Conservation (phyloP, 1,140 invertebrate genomes). For the Drosophila micromelanica region DNA sequence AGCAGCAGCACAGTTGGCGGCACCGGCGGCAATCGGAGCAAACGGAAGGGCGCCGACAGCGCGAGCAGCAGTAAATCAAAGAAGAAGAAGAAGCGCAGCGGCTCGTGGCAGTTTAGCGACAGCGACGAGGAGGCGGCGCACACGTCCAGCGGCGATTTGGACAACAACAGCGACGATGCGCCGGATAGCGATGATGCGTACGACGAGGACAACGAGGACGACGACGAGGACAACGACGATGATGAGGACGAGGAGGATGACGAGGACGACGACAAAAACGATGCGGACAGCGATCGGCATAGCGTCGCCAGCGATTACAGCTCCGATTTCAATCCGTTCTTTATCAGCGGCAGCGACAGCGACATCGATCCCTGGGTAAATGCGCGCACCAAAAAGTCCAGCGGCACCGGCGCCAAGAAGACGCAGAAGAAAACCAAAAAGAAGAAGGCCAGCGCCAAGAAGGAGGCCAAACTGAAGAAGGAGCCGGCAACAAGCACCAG, state of each 20-base stretch:
- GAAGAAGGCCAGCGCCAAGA: conserved; percentile 85
- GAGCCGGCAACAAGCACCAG: background rate
- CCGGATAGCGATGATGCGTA: conserved; percentile 47
- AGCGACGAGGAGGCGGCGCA: conserved; percentile 55
- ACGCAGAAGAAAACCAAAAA: conserved; percentile 85
- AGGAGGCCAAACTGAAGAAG: conserved; percentile 45
- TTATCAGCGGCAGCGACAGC: conserved; percentile 91
- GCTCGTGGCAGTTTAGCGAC: conserved; percentile 73
- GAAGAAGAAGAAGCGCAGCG: conserved; percentile 69
- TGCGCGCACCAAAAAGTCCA: conserved; percentile 84
- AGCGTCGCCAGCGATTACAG: conserved; percentile 85
- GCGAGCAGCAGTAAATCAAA: conserved; percentile 19
- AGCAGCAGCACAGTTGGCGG: background rate
- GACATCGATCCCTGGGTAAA: conserved; percentile 93
- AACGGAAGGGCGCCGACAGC: conserved; percentile 35
- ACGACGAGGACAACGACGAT: conserved; percentile 36
- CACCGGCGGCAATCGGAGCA: conserved; percentile 4
- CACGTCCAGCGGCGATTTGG: conserved; percentile 20
- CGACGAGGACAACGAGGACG: conserved; percentile 27
- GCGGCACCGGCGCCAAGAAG: conserved; percentile 44
- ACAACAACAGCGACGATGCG: conserved; percentile 54
- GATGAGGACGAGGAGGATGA: conserved; percentile 42
- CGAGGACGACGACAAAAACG: conserved; percentile 57
- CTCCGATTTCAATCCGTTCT: conserved; percentile 96
- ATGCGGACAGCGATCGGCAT: conserved; percentile 84